Conservation (phyloP, 2,113 vertebrate genomes). For the Antechinus stuartii region DNA sequence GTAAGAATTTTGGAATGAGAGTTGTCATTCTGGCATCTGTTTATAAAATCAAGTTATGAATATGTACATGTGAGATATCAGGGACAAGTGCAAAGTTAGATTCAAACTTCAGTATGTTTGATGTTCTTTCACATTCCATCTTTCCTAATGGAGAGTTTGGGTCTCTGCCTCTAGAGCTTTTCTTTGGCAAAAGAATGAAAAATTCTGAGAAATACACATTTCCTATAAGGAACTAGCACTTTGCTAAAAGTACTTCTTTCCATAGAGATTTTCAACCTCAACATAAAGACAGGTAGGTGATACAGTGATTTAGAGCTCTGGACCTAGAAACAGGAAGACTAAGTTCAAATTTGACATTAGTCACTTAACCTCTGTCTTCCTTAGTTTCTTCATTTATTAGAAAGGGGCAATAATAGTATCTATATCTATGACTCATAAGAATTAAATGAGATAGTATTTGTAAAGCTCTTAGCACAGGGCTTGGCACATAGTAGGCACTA, state of each 20-base stretch:
- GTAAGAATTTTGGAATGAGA: slow-evolving; percentile 56
- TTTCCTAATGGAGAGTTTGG: slow-evolving; percentile 28
- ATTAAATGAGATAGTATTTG: not conserved
- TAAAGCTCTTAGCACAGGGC: not conserved
- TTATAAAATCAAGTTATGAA: slow-evolving; percentile 59
- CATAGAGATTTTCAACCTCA: not conserved
- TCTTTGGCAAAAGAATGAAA: slow-evolving; percentile 51
- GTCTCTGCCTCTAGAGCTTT: slow-evolving; percentile 25
- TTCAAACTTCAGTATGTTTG: slow-evolving; percentile 47
- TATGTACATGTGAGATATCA: slow-evolving; percentile 51
- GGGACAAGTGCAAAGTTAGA: slow-evolving; percentile 48
- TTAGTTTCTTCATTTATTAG: not conserved
- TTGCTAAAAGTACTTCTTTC: slow-evolving; percentile 23
- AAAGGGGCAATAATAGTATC: not conserved
- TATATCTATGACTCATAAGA: not conserved
- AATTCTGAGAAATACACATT: not conserved
- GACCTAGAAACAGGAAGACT: not conserved
- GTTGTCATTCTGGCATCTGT: slow-evolving; percentile 60
- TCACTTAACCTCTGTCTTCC: slow-evolving; percentile 26
- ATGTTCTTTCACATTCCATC: slow-evolving; percentile 34
- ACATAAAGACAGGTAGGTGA: not conserved
- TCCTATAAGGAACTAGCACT: slow-evolving; percentile 38
- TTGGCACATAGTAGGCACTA: not conserved
- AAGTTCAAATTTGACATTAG: not conserved
- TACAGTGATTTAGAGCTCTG: not conserved